phyloP scores from a whole-genome alignment of 2,113 vertebrate genomes.

The Microcebus jonahi region DNA sequence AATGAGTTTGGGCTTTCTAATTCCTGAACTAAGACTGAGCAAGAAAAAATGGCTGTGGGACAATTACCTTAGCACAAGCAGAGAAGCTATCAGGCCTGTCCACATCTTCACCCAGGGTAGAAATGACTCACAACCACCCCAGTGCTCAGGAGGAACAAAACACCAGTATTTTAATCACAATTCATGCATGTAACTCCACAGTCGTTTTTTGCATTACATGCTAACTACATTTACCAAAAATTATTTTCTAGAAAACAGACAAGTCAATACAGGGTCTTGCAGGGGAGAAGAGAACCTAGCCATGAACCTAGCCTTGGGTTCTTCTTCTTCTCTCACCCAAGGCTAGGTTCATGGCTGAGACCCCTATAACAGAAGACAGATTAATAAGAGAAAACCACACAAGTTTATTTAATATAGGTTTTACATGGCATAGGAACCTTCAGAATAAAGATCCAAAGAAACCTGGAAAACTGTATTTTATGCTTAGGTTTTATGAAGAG shows the following conservation, averaged over 20 bases:
- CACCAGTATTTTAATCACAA: neutral
- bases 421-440: neutral
- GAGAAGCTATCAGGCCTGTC: neutral
- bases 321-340: neutral
- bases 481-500: neutral
- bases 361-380: neutral
- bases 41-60: neutral
- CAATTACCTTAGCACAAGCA: neutral
- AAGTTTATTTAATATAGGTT: neutral
- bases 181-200: neutral
- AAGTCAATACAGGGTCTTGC: neutral
- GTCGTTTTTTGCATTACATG: neutral
- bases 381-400: neutral
- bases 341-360: neutral
- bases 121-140: neutral
- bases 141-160: neutral
- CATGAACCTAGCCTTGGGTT: no score
- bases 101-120: neutral
- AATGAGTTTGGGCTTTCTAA: neutral
- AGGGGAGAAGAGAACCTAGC: neutral
- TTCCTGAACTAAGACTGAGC: neutral
- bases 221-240: neutral
- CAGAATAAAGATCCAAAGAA: neutral
- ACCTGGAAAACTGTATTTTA: no score
- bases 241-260: neutral